Evolutionary conservation across 2,113 vertebrate species (phyloP), one percentile per base, ranked within the genome.

Genomic region (Hystrix cristata): DNA sequence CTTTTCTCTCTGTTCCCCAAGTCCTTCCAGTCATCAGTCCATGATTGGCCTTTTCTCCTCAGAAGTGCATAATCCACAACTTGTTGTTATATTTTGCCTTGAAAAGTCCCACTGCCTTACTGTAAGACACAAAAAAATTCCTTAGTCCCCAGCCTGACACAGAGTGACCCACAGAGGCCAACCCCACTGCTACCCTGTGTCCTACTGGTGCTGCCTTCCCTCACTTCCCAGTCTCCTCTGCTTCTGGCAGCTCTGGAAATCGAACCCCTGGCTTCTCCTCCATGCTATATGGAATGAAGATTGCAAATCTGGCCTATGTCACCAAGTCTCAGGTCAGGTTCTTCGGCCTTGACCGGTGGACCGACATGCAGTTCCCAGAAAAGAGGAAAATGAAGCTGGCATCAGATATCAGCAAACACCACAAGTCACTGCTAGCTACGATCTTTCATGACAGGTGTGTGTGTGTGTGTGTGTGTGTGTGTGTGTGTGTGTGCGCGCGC

Each of bases 261-360:
- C 99, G 15, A 83, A 96, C 96, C 34, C 99, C 99, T 83, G 99
- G 25, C 87, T 99, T 99, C 97, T 98, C 99, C 78, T 86, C 29
- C 19, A 19, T 99, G 55, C 90, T 99, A 12, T 98, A 98, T 0
- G 98, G 96, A 0, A 97, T 99, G 90, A 97, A 46, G 69, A 25
- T 23, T 4, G 76, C 18, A 25, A 87, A 96, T 1, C 98, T 85
- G 97, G 98, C 97, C 2, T 97, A 76, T 19, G 97, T 98, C 80
- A 6, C 0, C 0, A 46, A 96, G 43, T 92, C 98, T 0, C 18
- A 43, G 0, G 98, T 99, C 96, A 94, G 29, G 25, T 98, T 99
- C 98, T 97, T 93, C 95, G 93, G 94, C 97, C 98, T 99, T 64
- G 98, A 97, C 95, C 21, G 11, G 48, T 94, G 1, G 7, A 81